phyloP scores from a whole-genome alignment of 1,140 invertebrate species.

The Bombus difficillimus region DNA sequence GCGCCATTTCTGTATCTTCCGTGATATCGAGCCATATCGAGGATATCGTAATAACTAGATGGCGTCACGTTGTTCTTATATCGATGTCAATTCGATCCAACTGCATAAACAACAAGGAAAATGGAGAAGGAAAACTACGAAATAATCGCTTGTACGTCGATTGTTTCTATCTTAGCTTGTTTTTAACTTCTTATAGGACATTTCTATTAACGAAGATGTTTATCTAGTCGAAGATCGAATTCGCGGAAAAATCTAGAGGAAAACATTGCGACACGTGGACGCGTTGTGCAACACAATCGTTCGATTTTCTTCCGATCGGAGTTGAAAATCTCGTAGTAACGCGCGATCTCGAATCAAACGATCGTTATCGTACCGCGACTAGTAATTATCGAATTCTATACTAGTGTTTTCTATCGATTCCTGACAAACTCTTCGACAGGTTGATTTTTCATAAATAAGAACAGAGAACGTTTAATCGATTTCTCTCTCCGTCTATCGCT shows the following conservation, averaged over 20 bases:
- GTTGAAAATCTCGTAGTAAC: neutral
- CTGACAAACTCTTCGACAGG: too few relatives aligned
- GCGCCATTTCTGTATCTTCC: neutral
- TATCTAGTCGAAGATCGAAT: conserved; percentile 17
- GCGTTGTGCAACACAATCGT: conserved; percentile 1
- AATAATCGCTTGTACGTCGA: neutral
- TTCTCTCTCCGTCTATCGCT: neutral
- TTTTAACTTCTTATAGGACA: neutral
- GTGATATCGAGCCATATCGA: neutral
- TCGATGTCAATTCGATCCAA: neutral
- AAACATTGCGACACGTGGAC: neutral
- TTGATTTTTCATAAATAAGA: conserved; percentile 7
- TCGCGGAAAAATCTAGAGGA: conserved; percentile 2
- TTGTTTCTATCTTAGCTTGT: neutral
- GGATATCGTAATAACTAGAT: neutral
- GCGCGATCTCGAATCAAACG: conserved; percentile 37
- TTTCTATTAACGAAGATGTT: neutral
- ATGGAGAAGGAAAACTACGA: neutral
- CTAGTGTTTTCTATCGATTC: conserved; percentile 13
- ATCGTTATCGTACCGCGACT: conserved; percentile 24
- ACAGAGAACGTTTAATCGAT: neutral
- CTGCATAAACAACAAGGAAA: neutral
- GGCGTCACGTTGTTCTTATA: neutral
- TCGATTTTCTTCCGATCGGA: conserved; percentile 3
- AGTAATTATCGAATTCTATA: conserved; percentile 40